Percentiles rank a stretch among this genome's conserved stretches.
These are phyloP conservation scores for Lithobates pipiens DNA, from an alignment of 2,797 vertebrate genomes.

Conservation along the genomic window DNA sequence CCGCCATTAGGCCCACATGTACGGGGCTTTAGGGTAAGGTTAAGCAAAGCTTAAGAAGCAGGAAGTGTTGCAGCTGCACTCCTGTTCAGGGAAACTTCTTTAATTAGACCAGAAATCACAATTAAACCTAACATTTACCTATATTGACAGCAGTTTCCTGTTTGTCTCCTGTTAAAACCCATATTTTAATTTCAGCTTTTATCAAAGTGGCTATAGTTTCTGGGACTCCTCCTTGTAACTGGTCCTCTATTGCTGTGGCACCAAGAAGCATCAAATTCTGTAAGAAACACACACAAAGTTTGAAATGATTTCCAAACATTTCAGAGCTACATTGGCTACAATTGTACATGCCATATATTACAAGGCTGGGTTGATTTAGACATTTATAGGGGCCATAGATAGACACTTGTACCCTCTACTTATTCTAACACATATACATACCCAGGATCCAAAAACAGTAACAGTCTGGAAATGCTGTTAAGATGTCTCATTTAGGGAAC, in stretches of 20 bases:
- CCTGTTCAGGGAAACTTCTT: neutral
- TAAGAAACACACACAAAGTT: conserved; percentile 20
- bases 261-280: conserved; percentile 92
- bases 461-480: neutral
- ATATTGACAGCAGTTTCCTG: conserved; percentile 98
- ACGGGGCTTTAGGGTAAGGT: neutral
- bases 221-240: conserved; percentile 92
- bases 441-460: neutral
- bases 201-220: conserved; percentile 94
- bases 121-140: conserved; percentile 75
- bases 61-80: too few relatives aligned
- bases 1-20: too few relatives aligned
- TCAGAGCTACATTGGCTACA: neutral
- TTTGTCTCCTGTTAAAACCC: conserved; percentile 97
- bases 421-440: neutral
- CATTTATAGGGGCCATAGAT: neutral
- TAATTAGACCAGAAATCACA: neutral
- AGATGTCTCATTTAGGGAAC: neutral
- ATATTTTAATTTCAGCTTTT: conserved; percentile 95
- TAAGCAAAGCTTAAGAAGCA: too few relatives aligned
- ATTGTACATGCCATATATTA: neutral
- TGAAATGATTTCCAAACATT: neutral
- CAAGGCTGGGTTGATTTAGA: neutral
- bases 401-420: too few relatives aligned
- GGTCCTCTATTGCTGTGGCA: conserved; percentile 96